A percentile compares a stretch with the other conserved stretches of the same genome.
These are phyloP conservation scores for Dendrocincla tyrannina DNA, from an alignment of 2,797 vertebrate genomes.

Conservation along the genomic window DNA sequence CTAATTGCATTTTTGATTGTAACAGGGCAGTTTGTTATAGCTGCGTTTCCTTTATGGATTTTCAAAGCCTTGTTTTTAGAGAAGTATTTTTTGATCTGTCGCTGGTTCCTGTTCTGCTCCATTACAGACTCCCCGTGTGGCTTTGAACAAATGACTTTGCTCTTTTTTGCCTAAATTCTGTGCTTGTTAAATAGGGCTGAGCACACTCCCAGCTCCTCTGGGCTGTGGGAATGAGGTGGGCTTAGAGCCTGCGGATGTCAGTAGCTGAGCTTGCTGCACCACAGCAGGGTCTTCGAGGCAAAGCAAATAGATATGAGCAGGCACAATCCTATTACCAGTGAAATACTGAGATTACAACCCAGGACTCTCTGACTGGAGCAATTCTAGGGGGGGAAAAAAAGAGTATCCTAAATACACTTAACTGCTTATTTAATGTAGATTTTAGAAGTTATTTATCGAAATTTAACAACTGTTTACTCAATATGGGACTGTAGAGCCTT, in stretches of 20 bases:
- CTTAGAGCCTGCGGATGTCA: not conserved
- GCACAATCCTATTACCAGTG: not conserved
- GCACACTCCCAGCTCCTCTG: not conserved
- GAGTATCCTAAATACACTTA: not conserved
- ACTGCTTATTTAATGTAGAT: constrained; percentile 21
- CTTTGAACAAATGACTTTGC: constrained; percentile 26
- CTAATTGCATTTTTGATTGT: not conserved
- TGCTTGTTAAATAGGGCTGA: not conserved
- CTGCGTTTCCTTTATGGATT: not conserved
- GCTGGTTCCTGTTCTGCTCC: not conserved
- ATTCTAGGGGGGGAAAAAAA: not conserved
- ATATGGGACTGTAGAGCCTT: constrained; percentile 67
- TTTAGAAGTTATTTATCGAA: constrained; percentile 51
- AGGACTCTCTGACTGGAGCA: not conserved
- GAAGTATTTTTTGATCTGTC: not conserved
- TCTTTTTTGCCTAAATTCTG: not conserved
- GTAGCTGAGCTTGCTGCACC: not conserved
- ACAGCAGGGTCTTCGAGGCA: not conserved
- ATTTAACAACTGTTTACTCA: constrained; percentile 73
- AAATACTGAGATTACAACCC: not conserved
- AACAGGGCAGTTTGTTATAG: not conserved
- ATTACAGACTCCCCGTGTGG: not conserved
- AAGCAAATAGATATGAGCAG: not conserved
- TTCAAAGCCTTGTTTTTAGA: constrained; percentile 52
- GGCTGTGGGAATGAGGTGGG: not conserved